phyloP scores from a whole-genome alignment of 1,140 invertebrate species.

The Brachionus manjavacas region DNA sequence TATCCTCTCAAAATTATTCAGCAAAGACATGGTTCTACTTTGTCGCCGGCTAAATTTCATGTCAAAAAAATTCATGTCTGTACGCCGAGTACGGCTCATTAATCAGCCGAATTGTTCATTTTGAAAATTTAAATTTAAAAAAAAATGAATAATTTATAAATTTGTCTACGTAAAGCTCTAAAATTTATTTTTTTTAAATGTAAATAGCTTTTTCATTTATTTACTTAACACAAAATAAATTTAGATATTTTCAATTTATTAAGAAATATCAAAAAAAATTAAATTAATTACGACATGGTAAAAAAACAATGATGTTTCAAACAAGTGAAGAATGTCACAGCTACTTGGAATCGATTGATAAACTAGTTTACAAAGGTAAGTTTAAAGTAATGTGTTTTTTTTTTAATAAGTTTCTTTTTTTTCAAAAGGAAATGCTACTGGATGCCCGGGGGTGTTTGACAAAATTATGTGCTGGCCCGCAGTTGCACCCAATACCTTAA shows the following conservation, averaged over 20 bases:
- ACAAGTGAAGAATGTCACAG: background rate
- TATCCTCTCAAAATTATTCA: background rate
- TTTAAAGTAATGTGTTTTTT: background rate
- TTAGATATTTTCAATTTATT: background rate
- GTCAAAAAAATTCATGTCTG: background rate
- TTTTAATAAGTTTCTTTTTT: background rate
- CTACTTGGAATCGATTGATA: background rate
- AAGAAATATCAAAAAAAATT: background rate
- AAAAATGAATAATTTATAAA: constrained; percentile 8
- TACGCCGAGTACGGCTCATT: background rate
- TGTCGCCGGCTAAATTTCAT: background rate
- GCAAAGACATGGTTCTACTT: background rate
- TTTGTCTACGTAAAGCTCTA: background rate
- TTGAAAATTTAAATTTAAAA: background rate
- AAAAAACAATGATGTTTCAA: constrained; percentile 4
- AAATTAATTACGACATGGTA: background rate
- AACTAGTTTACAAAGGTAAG: constrained; percentile 19
- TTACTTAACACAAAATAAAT: background rate
- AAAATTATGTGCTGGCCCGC: constrained; percentile 24
- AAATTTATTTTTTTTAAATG: background rate
- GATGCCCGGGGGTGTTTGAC: constrained; percentile 15
- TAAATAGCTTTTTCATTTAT: constrained; percentile 12
- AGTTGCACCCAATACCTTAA: background rate
- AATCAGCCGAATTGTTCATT: background rate
- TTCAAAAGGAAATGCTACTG: background rate